phyloP scores from a whole-genome alignment of 2,797 vertebrate genomes.

The Premnoplex brunnescens region DNA sequence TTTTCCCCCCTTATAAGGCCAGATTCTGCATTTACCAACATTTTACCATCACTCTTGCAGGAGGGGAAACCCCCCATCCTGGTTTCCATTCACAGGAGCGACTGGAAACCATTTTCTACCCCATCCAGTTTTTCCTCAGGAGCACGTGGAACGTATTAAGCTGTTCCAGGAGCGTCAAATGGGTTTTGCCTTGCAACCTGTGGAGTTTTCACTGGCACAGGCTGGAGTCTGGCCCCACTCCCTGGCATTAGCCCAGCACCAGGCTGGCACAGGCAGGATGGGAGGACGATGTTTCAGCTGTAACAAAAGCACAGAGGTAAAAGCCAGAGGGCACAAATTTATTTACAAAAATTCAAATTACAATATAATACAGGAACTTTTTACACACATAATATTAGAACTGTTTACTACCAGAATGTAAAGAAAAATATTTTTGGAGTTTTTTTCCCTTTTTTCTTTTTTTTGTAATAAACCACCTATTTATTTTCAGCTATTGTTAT shows the following conservation, averaged over 20 bases:
- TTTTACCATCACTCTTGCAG: neutral
- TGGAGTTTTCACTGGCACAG: neutral
- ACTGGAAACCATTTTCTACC: constrained; percentile 55
- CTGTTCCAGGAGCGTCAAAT: neutral
- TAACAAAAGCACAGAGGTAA: neutral
- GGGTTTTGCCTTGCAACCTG: neutral
- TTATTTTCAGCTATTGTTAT: constrained; percentile 68
- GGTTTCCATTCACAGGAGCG: constrained; percentile 6
- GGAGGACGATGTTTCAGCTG: neutral
- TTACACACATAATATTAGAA: constrained; percentile 75
- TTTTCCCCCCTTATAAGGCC: neutral
- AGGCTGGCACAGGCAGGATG: neutral
- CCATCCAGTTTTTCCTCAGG: neutral
- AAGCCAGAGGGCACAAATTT: constrained; percentile 71
- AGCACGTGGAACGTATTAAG: neutral
- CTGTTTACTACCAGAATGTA: constrained; percentile 70
- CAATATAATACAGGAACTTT: constrained; percentile 81
- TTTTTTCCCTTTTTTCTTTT: neutral
- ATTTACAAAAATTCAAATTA: constrained; percentile 81
- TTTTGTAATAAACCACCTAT: constrained; percentile 71
- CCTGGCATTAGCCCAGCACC: neutral
- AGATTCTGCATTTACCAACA: neutral
- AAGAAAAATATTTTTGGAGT: constrained; percentile 67
- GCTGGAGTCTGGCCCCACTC: neutral
- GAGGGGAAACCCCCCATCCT: neutral